Percentiles rank a stretch among this genome's conserved stretches.
Conservation (phyloP, 2,888 invertebrate genomes). For the Sipha maydis region DNA sequence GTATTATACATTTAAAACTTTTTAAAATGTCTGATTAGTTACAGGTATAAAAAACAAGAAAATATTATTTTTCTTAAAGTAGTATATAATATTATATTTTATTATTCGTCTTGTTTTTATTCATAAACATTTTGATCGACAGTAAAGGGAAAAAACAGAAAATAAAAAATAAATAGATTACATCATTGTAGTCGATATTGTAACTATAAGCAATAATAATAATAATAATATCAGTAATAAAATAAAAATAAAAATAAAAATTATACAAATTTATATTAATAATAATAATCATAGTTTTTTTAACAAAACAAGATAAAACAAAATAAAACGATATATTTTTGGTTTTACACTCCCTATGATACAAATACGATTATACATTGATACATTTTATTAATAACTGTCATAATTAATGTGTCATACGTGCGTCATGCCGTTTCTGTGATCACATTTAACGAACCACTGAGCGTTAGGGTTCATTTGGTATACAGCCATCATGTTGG, state of each 20-base stretch:
- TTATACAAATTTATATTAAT: background rate
- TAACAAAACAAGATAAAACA: constrained; percentile 23
- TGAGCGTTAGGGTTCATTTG: constrained; percentile 67
- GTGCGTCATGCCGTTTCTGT: constrained; percentile 65
- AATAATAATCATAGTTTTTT: constrained; percentile 12
- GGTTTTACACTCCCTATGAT: constrained; percentile 21
- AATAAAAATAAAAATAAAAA: constrained; percentile 39
- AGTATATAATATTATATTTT: background rate
- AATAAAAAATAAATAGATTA: constrained; percentile 34
- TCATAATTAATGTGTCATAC: constrained; percentile 14
- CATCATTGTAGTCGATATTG: constrained; percentile 32
- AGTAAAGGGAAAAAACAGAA: constrained; percentile 21
- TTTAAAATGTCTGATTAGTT: background rate
- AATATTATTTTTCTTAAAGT: background rate
- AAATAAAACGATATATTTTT: constrained; percentile 20
- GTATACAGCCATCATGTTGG: constrained; percentile 66
- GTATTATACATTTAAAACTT: background rate
- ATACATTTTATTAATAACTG: background rate
- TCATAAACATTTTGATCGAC: constrained; percentile 48
- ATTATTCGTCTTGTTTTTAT: constrained; percentile 40
- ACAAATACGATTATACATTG: background rate
- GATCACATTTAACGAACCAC: constrained; percentile 67
- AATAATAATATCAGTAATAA: constrained; percentile 27
- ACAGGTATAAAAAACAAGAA: background rate
- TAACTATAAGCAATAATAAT: constrained; percentile 21